Conservation (phyloP, 2,888 invertebrate species). For the Volucella bombylans region DNA sequence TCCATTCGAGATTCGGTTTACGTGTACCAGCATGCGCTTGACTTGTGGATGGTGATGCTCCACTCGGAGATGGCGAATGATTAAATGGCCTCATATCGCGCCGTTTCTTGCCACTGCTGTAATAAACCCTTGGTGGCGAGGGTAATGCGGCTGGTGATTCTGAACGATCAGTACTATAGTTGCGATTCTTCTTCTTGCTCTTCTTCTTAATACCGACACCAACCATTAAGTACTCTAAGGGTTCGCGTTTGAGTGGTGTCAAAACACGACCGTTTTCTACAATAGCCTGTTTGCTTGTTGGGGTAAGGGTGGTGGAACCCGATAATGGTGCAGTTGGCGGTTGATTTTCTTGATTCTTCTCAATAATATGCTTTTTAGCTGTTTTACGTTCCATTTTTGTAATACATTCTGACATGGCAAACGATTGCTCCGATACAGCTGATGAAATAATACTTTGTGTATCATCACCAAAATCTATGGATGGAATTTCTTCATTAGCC, state of each 20-base stretch:
- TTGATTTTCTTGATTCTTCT: constrained; percentile 81
- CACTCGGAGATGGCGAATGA: constrained; percentile 76
- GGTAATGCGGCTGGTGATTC: constrained; percentile 87
- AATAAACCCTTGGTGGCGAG: constrained; percentile 86
- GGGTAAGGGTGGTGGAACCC: constrained; percentile 68
- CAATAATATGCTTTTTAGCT: constrained; percentile 80
- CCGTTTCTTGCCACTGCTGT: constrained; percentile 84
- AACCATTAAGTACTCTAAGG: constrained; percentile 89
- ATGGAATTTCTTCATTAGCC: constrained; percentile 85
- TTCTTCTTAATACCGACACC: constrained; percentile 87
- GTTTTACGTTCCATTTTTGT: constrained; percentile 84
- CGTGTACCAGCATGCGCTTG: constrained; percentile 43
- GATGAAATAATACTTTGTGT: constrained; percentile 90
- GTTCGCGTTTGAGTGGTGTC: constrained; percentile 88
- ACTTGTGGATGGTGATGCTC: constrained; percentile 61
- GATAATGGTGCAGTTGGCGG: constrained; percentile 75
- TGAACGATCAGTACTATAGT: constrained; percentile 84
- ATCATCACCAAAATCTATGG: constrained; percentile 84
- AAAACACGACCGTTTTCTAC: constrained; percentile 83
- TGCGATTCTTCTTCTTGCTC: constrained; percentile 87
- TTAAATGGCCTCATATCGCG: constrained; percentile 85
- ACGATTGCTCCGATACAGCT: constrained; percentile 88
- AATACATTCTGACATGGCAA: constrained; percentile 87
- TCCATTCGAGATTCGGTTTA: constrained; percentile 84
- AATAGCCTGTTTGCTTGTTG: constrained; percentile 75